Evolutionary conservation across 2,888 invertebrate genomes (phyloP).

Genomic region (Gnatocerus cornutus): DNA sequence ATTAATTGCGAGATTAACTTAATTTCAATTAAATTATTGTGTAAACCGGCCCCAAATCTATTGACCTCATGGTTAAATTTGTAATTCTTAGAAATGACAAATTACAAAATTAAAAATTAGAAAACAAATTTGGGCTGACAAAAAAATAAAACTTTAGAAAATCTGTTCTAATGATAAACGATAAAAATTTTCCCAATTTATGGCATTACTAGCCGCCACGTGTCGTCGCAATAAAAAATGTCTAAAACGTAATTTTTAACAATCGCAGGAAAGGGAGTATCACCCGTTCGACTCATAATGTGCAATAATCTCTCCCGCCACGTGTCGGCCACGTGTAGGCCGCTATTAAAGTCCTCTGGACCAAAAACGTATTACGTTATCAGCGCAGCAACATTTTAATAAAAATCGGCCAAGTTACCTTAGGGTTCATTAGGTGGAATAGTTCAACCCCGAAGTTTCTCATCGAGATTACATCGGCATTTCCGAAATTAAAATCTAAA

Average conservation of each 20-base stretch:
- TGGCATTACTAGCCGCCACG: too few species aligned
- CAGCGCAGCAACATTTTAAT: slow-evolving; percentile 49
- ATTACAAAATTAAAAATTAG: too few species aligned
- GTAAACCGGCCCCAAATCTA: too few species aligned
- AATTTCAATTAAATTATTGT: too few species aligned
- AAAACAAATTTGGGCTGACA: too few species aligned
- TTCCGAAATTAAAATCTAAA: slow-evolving; percentile 66
- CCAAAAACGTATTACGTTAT: slow-evolving; percentile 64
- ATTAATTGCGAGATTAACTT: too few species aligned
- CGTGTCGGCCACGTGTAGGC: slow-evolving; percentile 62
- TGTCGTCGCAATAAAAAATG: slow-evolving; percentile 30
- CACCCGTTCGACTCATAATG: slow-evolving; percentile 59
- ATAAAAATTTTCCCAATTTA: too few species aligned
- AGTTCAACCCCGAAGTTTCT: slow-evolving; percentile 36
- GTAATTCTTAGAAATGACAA: too few species aligned
- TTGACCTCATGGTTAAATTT: too few species aligned
- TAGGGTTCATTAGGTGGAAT: slow-evolving; percentile 36
- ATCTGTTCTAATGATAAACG: too few species aligned
- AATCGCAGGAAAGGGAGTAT: slow-evolving; percentile 20
- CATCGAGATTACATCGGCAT: slow-evolving; percentile 64
- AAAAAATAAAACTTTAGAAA: too few species aligned
- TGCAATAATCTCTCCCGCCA: slow-evolving; percentile 64
- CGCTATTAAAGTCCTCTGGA: slow-evolving; percentile 56
- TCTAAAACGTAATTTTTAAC: slow-evolving; percentile 16
- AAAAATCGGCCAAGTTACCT: slow-evolving; percentile 21